These are phyloP conservation scores for Labeo rohita DNA, from an alignment of 2,113 vertebrate genomes.

Conservation along the genomic window DNA sequence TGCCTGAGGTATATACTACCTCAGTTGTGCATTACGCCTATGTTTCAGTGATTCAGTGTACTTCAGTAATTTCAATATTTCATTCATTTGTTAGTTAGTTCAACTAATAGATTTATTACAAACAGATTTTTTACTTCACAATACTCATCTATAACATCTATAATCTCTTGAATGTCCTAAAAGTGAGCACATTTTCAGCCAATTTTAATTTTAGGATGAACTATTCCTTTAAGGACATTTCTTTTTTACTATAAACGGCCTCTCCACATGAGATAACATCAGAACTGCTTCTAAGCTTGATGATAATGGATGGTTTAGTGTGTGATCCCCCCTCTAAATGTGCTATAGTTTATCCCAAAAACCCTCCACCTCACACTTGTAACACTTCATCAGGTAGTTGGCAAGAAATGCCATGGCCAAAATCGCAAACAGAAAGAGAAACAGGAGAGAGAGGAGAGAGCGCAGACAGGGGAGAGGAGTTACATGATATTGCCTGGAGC, in stretches of 20 bases:
- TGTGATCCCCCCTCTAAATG: neutral
- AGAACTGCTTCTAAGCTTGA: neutral
- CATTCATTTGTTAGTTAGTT: too few relatives aligned
- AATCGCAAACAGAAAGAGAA: neutral
- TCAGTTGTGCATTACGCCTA: neutral
- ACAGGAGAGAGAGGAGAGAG: neutral
- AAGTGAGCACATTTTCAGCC: too few relatives aligned
- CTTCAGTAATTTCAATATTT: too few relatives aligned
- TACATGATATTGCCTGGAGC: slow-evolving; percentile 9
- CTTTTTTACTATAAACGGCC: neutral
- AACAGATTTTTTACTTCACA: neutral
- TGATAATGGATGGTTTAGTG: neutral
- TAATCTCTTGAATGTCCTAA: too few relatives aligned
- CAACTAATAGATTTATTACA: neutral
- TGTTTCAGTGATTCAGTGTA: neutral
- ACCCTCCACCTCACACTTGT: neutral
- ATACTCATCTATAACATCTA: too few relatives aligned
- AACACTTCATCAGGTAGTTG: neutral
- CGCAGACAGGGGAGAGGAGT: neutral
- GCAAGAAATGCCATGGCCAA: neutral
- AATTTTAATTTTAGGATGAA: too few relatives aligned
- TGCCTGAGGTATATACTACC: too few relatives aligned
- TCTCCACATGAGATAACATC: neutral
- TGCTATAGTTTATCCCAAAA: neutral
- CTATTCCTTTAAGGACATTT: too few relatives aligned